Conservation (phyloP, 92 coral and sea anemone genomes). For the Anthopleura xanthogrammica region DNA sequence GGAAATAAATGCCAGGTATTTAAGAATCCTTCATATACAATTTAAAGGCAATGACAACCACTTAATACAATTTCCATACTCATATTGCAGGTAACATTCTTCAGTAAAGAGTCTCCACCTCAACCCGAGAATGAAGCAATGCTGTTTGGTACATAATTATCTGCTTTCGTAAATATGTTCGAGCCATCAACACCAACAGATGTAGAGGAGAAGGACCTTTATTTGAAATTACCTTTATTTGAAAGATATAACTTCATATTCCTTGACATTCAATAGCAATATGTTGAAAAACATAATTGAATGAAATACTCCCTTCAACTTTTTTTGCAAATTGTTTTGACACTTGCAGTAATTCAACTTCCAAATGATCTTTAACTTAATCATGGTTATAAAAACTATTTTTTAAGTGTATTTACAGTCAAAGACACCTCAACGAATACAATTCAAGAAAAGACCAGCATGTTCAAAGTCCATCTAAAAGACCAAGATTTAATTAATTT, state of each 20-base stretch:
- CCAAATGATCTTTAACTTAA: background rate
- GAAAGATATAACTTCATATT: background rate
- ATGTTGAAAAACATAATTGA: too few species aligned
- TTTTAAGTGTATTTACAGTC: background rate
- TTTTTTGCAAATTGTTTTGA: too few species aligned
- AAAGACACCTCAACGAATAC: background rate
- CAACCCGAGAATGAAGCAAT: background rate
- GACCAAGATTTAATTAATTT: background rate
- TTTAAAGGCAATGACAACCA: background rate
- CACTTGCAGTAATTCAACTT: background rate
- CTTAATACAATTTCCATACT: background rate
- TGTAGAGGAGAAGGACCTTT: background rate
- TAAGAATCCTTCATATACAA: background rate
- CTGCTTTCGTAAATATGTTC: background rate
- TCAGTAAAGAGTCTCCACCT: background rate
- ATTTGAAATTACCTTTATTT: background rate
- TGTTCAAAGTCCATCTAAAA: background rate
- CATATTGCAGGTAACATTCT: background rate
- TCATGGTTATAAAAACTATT: background rate
- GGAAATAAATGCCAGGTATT: background rate
- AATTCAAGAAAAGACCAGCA: background rate
- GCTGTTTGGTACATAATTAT: background rate
- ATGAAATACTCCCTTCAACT: background rate
- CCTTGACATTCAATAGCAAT: background rate
- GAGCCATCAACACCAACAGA: background rate